Percentiles rank a stretch among this genome's conserved stretches.
Evolutionary conservation across 2,888 invertebrate species (phyloP).

Genomic region (Thyatira batis): DNA sequence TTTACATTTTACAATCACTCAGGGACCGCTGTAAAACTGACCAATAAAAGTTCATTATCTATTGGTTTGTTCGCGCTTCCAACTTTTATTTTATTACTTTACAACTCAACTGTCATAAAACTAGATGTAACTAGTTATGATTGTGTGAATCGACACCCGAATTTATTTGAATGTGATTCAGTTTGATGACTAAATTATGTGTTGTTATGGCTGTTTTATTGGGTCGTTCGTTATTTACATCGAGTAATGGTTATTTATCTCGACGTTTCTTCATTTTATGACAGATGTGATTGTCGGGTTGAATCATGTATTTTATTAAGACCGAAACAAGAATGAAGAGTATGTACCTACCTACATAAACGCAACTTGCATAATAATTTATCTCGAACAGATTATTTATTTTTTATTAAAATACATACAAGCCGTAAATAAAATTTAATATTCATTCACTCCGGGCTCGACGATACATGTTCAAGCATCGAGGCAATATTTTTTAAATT

Average conservation of each 20-base stretch:
- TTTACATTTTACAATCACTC: conserved; percentile 64
- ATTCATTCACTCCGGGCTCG: background rate
- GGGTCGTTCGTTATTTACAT: conserved; percentile 27
- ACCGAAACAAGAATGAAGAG: background rate
- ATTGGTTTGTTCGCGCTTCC: conserved; percentile 77
- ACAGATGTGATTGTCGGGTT: background rate
- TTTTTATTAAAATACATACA: background rate
- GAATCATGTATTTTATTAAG: background rate
- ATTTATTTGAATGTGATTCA: conserved; percentile 33
- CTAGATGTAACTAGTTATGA: conserved; percentile 40
- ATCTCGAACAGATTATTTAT: background rate
- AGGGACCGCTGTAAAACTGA: conserved; percentile 78
- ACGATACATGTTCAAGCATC: conserved; percentile 9
- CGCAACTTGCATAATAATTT: background rate
- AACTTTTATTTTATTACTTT: conserved; percentile 80
- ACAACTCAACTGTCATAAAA: conserved; percentile 67
- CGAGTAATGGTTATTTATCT: no score
- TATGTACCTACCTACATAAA: background rate
- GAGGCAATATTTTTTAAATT: conserved; percentile 37
- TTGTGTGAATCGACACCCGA: conserved; percentile 36
- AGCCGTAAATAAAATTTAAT: background rate
- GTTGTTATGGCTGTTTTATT: conserved; percentile 40
- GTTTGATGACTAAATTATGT: conserved; percentile 39
- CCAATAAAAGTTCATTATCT: conserved; percentile 83
- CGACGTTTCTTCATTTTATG: conserved; percentile 17